These are phyloP conservation scores for Bombus cullumanus DNA, from an alignment of 1,140 invertebrate species.

Conservation along the genomic window DNA sequence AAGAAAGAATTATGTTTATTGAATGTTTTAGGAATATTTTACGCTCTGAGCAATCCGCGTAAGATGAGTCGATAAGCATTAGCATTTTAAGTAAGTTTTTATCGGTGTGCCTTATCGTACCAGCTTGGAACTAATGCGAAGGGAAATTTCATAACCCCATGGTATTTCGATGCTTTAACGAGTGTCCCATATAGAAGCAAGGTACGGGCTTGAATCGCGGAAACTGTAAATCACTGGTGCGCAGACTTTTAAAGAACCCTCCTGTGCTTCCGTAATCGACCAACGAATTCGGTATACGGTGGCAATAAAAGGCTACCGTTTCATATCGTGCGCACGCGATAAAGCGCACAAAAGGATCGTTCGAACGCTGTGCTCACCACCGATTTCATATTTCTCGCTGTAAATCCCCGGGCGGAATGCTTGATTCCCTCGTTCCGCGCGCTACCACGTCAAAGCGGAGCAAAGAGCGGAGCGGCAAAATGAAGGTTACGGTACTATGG, in stretches of 20 bases:
- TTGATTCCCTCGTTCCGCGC: slow-evolving; percentile 18
- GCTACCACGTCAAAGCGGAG: slow-evolving; percentile 4
- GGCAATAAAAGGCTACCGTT: slow-evolving; percentile 30
- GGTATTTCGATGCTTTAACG: slow-evolving; percentile 7
- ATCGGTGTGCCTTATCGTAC: background rate
- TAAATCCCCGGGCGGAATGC: slow-evolving; percentile 14
- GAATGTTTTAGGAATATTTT: background rate
- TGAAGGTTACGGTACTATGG: background rate
- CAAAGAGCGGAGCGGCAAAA: slow-evolving; percentile 4
- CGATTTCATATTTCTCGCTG: slow-evolving; percentile 37
- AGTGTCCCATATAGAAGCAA: background rate
- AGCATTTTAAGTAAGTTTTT: background rate
- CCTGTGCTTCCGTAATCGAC: background rate
- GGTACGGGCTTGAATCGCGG: background rate
- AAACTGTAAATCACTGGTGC: slow-evolving; percentile 11
- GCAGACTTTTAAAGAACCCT: slow-evolving; percentile 3
- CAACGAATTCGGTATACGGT: slow-evolving; percentile 2
- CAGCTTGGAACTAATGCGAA: background rate
- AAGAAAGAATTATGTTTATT: background rate
- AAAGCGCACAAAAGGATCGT: slow-evolving; percentile 32
- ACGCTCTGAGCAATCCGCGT: background rate
- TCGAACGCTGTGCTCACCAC: background rate
- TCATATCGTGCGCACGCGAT: slow-evolving; percentile 21
- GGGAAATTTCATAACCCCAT: slow-evolving; percentile 7
- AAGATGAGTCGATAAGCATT: background rate